phyloP scores from a whole-genome alignment of 1,140 invertebrate species.

The Drosophila repletoides region DNA sequence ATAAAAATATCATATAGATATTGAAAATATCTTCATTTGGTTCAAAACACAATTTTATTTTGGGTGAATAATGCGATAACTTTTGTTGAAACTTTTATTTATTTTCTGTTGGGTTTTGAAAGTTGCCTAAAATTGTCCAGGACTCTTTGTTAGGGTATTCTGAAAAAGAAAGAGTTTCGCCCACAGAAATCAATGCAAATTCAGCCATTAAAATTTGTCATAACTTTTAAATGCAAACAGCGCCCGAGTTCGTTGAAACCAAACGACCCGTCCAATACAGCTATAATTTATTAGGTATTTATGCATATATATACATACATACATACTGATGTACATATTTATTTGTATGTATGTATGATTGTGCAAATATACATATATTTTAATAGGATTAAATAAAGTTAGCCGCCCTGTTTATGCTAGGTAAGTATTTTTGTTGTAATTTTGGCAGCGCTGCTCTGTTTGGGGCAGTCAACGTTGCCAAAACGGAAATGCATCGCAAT shows the following conservation, averaged over 20 bases:
- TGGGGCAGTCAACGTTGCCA: constrained; percentile 43
- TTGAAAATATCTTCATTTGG: too few species aligned
- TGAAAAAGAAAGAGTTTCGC: constrained; percentile 1
- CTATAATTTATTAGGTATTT: neutral
- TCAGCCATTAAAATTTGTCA: constrained; percentile 35
- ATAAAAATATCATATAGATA: too few species aligned
- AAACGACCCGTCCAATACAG: constrained; percentile 1
- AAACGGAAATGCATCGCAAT: constrained; percentile 71
- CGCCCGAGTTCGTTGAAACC: constrained; percentile 39
- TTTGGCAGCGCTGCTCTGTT: constrained; percentile 12
- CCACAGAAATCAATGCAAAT: constrained; percentile 33
- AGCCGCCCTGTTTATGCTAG: too few species aligned
- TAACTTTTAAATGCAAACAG: constrained; percentile 38
- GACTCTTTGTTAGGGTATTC: neutral
- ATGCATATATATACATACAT: neutral
- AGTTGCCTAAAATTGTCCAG: too few species aligned
- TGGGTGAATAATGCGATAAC: too few species aligned
- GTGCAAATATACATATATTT: neutral
- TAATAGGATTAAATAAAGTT: too few species aligned
- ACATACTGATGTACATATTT: neutral
- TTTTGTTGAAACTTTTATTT: neutral
- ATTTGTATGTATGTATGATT: neutral
- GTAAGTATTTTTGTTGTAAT: neutral
- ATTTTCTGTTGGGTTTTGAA: too few species aligned
- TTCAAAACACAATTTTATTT: too few species aligned